phyloP scores from a whole-genome alignment of 2,888 invertebrate species.

The Temnothorax rugatulus region DNA sequence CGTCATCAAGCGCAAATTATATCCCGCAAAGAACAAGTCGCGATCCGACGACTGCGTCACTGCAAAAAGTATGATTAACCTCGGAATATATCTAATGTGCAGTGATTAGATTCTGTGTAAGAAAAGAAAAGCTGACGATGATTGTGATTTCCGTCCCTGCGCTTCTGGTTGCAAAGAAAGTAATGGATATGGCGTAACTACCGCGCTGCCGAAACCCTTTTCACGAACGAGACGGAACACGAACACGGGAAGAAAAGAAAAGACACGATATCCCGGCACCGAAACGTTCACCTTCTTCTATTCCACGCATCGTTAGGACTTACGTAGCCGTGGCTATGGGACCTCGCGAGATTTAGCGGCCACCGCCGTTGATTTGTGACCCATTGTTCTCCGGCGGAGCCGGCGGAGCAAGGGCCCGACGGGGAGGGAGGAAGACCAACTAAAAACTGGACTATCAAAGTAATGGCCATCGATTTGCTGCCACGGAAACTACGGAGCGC shows the following conservation, averaged over 20 bases:
- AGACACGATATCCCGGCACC: conserved; percentile 60
- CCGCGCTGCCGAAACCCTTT: conserved; percentile 36
- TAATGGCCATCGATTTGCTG: conserved; percentile 80
- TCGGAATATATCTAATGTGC: conserved; percentile 26
- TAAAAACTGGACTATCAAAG: conserved; percentile 81
- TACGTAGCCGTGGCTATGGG: conserved; percentile 62
- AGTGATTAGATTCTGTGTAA: conserved; percentile 26
- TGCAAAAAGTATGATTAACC: conserved; percentile 32
- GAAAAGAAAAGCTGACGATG: conserved; percentile 48
- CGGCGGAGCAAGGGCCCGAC: conserved; percentile 52
- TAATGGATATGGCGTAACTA: conserved; percentile 40
- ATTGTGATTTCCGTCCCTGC: conserved; percentile 13
- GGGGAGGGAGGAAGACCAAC: conserved; percentile 58
- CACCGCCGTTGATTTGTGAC: conserved; percentile 81
- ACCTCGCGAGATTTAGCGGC: conserved; percentile 80
- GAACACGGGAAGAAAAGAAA: conserved; percentile 45
- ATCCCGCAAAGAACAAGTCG: background rate
- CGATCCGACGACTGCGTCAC: background rate
- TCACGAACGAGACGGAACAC: conserved; percentile 42
- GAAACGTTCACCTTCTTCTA: conserved; percentile 68
- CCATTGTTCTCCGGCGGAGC: conserved; percentile 79
- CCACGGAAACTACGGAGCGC: conserved; percentile 52
- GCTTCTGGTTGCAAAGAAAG: conserved; percentile 12
- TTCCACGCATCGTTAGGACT: conserved; percentile 76
- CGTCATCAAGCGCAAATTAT: background rate